A percentile compares a stretch with the other conserved stretches of the same genome.
Conservation (phyloP, 2,888 invertebrate genomes). For the Drosophila rellima region DNA sequence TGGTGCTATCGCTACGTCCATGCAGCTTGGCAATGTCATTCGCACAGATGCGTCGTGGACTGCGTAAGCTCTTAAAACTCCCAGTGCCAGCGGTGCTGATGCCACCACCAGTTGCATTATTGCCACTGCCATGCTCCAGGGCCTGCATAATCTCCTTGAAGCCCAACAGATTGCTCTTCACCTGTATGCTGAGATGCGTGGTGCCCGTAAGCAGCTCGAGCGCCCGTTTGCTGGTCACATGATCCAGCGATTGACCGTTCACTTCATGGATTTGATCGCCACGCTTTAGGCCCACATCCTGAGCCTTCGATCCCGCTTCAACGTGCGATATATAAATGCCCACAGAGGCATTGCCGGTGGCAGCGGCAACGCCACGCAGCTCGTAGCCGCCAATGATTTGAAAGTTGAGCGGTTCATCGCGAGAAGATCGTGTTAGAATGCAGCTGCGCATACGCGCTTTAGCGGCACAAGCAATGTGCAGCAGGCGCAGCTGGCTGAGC, state of each 20-base stretch:
- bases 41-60: conserved; percentile 84
- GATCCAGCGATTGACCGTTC: conserved; percentile 98
- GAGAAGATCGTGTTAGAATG: conserved; percentile 95
- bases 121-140: conserved; percentile 81
- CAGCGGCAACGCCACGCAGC: conserved; percentile 85
- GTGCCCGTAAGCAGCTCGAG: conserved; percentile 96
- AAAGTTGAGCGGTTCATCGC: conserved; percentile 97
- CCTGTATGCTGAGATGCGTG: conserved; percentile 97
- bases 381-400: conserved; percentile 97
- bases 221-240: conserved; percentile 95
- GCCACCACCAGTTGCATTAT: conserved; percentile 42
- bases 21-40: conserved; percentile 90
- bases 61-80: conserved; percentile 72
- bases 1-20: conserved; percentile 83
- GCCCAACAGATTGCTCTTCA: conserved; percentile 98
- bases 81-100: conserved; percentile 44
- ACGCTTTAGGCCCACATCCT: conserved; percentile 97
- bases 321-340: conserved; percentile 98
- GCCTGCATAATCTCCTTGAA: conserved; percentile 89
- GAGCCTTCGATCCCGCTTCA: conserved; percentile 96
- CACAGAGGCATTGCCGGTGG: conserved; percentile 87
- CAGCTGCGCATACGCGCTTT: conserved; percentile 97
- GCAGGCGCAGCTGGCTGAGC: conserved; percentile 92
- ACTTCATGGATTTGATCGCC: conserved; percentile 99
- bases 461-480: conserved; percentile 98